Evolutionary conservation across 2,888 invertebrate genomes (phyloP).

Genomic region (Dolichopus griseipennis): DNA sequence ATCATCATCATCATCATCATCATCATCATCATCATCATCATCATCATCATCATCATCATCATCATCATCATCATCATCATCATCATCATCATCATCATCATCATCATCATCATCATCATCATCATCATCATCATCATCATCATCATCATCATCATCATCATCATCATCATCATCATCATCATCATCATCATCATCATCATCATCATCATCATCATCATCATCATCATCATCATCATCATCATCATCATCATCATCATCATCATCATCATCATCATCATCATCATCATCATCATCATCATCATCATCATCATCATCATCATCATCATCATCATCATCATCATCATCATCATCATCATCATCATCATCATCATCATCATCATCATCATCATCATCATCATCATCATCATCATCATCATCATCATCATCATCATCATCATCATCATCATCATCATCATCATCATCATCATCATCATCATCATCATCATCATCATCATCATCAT

Average conservation of each 20-base stretch:
- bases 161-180: constrained; percentile 6
- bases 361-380: constrained; percentile 6
- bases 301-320: constrained; percentile 6
- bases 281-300: constrained; percentile 6
- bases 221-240: constrained; percentile 6
- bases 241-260: constrained; percentile 6
- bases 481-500: constrained; percentile 6
- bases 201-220: constrained; percentile 6
- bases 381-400: constrained; percentile 6
- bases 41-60: constrained; percentile 6
- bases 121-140: constrained; percentile 6
- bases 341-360: constrained; percentile 6
- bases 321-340: constrained; percentile 6
- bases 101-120: constrained; percentile 6
- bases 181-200: constrained; percentile 6
- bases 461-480: constrained; percentile 1
- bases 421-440: constrained; percentile 4
- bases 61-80: constrained; percentile 6
- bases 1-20: constrained; percentile 6
- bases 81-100: constrained; percentile 6
- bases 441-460: constrained; percentile 4
- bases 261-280: constrained; percentile 6
- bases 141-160: constrained; percentile 6
- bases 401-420: constrained; percentile 6
- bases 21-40: constrained; percentile 6